Percentiles rank a stretch among this genome's conserved stretches.
Conservation (phyloP, 2,797 vertebrate species). For the Chelidonichthys spinosus region DNA sequence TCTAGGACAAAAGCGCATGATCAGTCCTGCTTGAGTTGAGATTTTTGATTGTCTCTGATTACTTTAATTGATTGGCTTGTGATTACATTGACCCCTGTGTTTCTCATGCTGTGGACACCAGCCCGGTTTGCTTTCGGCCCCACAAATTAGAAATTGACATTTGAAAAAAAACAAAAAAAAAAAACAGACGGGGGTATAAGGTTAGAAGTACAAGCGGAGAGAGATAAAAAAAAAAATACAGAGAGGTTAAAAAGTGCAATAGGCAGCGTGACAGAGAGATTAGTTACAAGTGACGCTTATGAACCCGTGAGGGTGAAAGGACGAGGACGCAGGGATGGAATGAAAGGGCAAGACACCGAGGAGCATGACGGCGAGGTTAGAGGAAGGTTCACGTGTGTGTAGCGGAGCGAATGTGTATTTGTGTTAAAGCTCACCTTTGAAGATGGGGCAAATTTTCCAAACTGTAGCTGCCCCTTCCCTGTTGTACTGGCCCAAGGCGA, state of each 20-base stretch:
- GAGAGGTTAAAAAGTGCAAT: conserved; percentile 32
- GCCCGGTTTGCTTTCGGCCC: conserved; percentile 17
- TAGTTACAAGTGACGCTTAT: conserved; percentile 48
- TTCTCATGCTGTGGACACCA: neutral
- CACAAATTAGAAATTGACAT: conserved; percentile 40
- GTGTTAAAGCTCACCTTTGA: conserved; percentile 90
- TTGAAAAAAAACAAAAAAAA: conserved; percentile 28
- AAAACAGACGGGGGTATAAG: conserved; percentile 16
- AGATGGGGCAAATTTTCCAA: conserved; percentile 98
- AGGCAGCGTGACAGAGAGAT: conserved; percentile 40
- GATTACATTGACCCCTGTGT: neutral
- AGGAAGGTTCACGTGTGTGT: conserved; percentile 7
- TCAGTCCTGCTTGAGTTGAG: neutral
- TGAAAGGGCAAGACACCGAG: conserved; percentile 58
- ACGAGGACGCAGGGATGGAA: conserved; percentile 46
- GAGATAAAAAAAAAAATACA: conserved; percentile 20
- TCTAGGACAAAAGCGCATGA: neutral
- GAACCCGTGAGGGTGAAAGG: conserved; percentile 42
- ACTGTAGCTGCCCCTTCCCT: conserved; percentile 97
- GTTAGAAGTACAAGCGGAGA: conserved; percentile 32
- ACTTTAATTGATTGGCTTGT: neutral
- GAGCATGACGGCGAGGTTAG: conserved; percentile 43
- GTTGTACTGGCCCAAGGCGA: conserved; percentile 98
- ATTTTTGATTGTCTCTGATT: neutral
- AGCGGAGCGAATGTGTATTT: neutral